phyloP scores from a whole-genome alignment of 2,888 invertebrate genomes.

The Pteria penguin region DNA sequence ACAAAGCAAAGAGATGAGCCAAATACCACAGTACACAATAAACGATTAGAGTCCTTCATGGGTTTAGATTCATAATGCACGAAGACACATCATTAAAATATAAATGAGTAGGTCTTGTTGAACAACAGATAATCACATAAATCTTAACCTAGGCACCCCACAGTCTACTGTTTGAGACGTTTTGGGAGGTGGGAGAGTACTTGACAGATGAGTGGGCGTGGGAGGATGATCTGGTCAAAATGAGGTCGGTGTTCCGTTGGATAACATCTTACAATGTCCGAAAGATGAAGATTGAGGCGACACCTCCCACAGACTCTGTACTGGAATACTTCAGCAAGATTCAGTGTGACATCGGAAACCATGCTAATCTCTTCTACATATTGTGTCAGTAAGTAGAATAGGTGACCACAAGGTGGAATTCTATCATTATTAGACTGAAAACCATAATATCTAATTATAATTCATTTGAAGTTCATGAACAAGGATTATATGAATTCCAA shows the following conservation, averaged over 20 bases:
- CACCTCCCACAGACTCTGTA: constrained; percentile 20
- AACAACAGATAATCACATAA: too few species aligned
- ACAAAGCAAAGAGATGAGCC: too few species aligned
- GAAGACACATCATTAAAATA: too few species aligned
- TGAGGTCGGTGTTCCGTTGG: constrained; percentile 26
- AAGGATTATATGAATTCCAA: too few species aligned
- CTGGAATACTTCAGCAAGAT: constrained; percentile 35
- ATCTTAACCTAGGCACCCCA: constrained; percentile 33
- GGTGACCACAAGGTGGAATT: too few species aligned
- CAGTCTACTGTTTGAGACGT: constrained; percentile 6
- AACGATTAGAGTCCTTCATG: too few species aligned
- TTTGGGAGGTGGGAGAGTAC: constrained; percentile 31
- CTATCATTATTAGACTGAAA: too few species aligned
- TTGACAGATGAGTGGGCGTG: constrained; percentile 30
- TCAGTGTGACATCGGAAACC: constrained; percentile 36
- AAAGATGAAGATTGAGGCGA: constrained; percentile 23
- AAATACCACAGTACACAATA: too few species aligned
- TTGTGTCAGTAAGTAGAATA: constrained; percentile 39
- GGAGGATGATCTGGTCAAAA: constrained; percentile 33
- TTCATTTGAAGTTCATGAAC: too few species aligned
- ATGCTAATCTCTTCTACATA: constrained; percentile 34
- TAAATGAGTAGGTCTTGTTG: too few species aligned
- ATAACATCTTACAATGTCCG: constrained; percentile 33
- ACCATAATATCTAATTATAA: too few species aligned
- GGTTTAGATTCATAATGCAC: too few species aligned